Conservation (phyloP, 2,113 vertebrate genomes). For the Datnioides undecimradiatus region DNA sequence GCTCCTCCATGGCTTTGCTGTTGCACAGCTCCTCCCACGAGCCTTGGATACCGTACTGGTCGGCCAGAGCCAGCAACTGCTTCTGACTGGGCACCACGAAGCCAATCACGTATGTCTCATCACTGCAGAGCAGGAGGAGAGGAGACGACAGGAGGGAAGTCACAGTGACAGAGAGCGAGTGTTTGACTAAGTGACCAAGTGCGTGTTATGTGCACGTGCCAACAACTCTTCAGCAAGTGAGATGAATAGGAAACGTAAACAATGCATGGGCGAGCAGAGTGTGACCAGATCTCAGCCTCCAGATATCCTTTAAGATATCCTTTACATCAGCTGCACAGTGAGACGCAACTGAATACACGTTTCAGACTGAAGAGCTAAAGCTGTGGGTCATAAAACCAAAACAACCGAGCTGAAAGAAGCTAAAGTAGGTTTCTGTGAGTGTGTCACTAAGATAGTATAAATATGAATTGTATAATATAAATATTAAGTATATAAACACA, state of each 20-base stretch:
- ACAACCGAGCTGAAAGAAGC: no score
- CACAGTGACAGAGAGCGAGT: neutral
- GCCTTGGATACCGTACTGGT: slow-evolving; percentile 86
- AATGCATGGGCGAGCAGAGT: neutral
- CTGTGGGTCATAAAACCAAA: no score
- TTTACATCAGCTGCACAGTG: neutral
- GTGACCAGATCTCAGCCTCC: slow-evolving; percentile 18
- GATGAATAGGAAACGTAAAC: slow-evolving; percentile 37
- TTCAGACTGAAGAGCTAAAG: slow-evolving; percentile 15
- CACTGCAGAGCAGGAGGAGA: slow-evolving; percentile 81
- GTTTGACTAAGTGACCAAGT: neutral
- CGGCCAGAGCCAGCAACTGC: slow-evolving; percentile 89
- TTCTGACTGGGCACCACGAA: slow-evolving; percentile 98
- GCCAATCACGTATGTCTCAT: slow-evolving; percentile 94
- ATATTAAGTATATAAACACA: no score
- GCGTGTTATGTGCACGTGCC: neutral
- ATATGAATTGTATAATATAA: no score
- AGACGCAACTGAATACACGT: slow-evolving; percentile 26
- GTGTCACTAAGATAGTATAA: no score
- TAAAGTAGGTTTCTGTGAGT: no score
- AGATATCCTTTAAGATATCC: no score
- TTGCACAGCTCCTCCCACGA: slow-evolving; percentile 92
- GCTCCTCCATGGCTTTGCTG: slow-evolving; percentile 89
- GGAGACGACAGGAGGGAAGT: neutral
- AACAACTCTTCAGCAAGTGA: slow-evolving; percentile 5